Conservation (phyloP, 2,113 vertebrate genomes). For the Tupaia tana region DNA sequence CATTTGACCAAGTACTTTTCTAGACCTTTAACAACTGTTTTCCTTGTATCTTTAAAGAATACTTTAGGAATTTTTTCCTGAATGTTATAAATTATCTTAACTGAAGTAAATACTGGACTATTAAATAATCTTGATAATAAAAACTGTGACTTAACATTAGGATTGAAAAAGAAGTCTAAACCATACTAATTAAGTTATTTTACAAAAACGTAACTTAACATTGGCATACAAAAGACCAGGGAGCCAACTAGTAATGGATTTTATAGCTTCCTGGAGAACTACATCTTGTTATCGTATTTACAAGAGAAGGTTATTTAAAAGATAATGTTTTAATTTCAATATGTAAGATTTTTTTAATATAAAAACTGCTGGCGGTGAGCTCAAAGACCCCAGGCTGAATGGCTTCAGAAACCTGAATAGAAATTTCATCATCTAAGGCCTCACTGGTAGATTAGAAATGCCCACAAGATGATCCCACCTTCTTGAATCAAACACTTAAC, state of each 20-base stretch:
- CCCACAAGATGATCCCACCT: too few relatives aligned
- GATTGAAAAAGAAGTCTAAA: neutral
- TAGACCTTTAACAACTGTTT: neutral
- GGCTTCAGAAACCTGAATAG: too few relatives aligned
- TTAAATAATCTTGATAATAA: conserved; percentile 20
- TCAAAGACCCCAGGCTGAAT: too few relatives aligned
- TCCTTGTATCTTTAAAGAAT: neutral
- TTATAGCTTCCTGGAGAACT: neutral
- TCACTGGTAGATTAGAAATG: too few relatives aligned
- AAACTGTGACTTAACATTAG: neutral
- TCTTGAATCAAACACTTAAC: too few relatives aligned
- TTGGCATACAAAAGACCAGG: neutral
- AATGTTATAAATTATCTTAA: conserved; percentile 21
- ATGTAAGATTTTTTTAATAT: too few relatives aligned
- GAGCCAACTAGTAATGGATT: neutral
- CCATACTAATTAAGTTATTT: conserved; percentile 18
- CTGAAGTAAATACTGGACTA: conserved; percentile 30
- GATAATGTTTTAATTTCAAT: too few relatives aligned
- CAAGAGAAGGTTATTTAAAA: too few relatives aligned
- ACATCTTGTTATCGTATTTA: neutral
- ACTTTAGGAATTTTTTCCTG: conserved; percentile 14
- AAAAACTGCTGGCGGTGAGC: too few relatives aligned
- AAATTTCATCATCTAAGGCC: too few relatives aligned
- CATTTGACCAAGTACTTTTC: neutral
- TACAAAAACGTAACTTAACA: neutral